Conservation (phyloP, 1,140 invertebrate species). For the Marisa cornuarietis region DNA sequence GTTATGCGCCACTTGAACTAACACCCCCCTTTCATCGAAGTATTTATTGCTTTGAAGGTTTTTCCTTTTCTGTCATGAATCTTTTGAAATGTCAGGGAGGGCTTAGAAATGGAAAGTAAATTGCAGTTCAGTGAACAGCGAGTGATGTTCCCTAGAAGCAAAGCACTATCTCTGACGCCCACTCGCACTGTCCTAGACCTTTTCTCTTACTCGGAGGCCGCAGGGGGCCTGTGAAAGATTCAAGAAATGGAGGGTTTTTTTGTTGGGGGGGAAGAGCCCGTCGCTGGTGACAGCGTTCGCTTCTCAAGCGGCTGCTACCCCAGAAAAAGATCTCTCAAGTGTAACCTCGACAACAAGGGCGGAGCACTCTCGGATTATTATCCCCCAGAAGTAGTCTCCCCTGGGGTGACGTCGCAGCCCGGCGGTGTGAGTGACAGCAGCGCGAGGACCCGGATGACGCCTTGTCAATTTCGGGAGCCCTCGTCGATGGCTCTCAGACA, state of each 20-base stretch:
- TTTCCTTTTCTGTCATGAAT: too few species aligned
- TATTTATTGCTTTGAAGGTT: too few species aligned
- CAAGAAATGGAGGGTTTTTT: neutral
- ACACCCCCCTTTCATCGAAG: too few species aligned
- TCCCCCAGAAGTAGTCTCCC: slow-evolving; percentile 14
- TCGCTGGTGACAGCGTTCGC: neutral
- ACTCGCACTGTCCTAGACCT: neutral
- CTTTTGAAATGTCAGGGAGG: too few species aligned
- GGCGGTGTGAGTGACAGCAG: slow-evolving; percentile 19
- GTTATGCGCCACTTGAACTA: too few species aligned
- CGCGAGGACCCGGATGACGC: slow-evolving; percentile 21
- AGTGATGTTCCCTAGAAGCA: neutral
- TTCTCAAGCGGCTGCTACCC: neutral
- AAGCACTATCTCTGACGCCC: neutral
- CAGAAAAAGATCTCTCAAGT: slow-evolving; percentile 12
- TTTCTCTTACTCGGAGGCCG: neutral
- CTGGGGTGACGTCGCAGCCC: slow-evolving; percentile 5
- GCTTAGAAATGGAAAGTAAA: too few species aligned
- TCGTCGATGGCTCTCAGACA: slow-evolving; percentile 11
- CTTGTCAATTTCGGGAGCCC: slow-evolving; percentile 21
- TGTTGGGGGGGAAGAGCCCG: neutral
- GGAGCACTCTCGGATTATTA: slow-evolving; percentile 24
- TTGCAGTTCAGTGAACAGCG: too few species aligned
- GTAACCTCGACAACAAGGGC: slow-evolving; percentile 23
- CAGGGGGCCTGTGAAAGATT: neutral